Evolutionary conservation across 2,888 invertebrate species (phyloP).

Genomic region (Pachydiplax longipennis): DNA sequence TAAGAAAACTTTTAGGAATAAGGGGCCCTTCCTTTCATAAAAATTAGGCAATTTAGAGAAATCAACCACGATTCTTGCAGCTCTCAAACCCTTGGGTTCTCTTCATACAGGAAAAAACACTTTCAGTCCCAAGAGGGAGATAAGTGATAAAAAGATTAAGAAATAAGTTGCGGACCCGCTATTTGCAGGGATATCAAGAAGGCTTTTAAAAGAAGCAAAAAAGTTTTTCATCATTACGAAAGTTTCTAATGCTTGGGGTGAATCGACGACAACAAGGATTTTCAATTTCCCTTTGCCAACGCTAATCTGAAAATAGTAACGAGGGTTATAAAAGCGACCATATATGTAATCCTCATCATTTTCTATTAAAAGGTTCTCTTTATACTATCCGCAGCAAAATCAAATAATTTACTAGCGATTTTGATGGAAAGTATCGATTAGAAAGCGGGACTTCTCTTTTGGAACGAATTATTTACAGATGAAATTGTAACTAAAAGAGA

Average conservation of each 20-base stretch:
- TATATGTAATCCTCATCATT: no score
- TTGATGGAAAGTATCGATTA: no score
- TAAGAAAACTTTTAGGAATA: not conserved
- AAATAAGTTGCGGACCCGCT: not conserved
- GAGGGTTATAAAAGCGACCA: no score
- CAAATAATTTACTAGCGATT: no score
- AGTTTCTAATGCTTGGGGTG: not conserved
- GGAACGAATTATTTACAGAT: no score
- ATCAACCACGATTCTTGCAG: not conserved
- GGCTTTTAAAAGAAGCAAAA: not conserved
- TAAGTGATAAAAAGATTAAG: not conserved
- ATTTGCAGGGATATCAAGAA: not conserved
- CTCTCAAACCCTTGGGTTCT: not conserved
- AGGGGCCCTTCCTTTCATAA: not conserved
- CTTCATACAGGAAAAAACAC: not conserved
- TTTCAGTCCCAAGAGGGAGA: not conserved
- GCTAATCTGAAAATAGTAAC: not conserved
- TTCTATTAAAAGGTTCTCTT: no score
- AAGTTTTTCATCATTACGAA: not conserved
- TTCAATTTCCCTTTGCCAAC: not conserved
- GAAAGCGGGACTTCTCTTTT: no score
- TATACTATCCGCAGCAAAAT: no score
- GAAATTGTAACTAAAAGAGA: no score
- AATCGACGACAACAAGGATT: not conserved
- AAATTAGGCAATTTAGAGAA: not conserved